These are phyloP conservation scores for Polypterus bichir DNA, from an alignment of 2,113 vertebrate genomes.

Conservation along the genomic window DNA sequence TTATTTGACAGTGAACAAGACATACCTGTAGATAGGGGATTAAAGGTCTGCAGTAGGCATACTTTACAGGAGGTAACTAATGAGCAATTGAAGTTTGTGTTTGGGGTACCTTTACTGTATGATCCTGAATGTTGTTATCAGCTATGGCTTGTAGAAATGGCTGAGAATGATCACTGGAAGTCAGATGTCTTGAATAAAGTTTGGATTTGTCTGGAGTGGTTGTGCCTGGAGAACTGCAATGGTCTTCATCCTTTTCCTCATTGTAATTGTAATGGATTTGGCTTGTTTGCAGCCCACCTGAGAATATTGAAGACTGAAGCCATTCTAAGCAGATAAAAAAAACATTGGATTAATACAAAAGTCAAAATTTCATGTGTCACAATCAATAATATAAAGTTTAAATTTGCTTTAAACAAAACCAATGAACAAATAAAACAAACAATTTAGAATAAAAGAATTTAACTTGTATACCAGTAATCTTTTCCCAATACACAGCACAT, in stretches of 20 bases:
- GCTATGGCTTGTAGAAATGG: conserved; percentile 92
- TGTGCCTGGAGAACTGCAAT: conserved; percentile 82
- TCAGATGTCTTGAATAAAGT: conserved; percentile 64
- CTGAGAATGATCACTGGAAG: conserved; percentile 81
- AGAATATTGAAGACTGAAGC: conserved; percentile 93
- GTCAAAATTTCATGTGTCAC: too few species aligned
- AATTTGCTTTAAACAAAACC: too few species aligned
- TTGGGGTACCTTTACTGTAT: conserved; percentile 77
- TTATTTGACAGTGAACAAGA: too few species aligned
- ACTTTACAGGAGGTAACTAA: too few species aligned
- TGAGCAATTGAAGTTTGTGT: too few species aligned
- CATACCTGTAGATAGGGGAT: too few species aligned
- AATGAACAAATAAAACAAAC: too few species aligned
- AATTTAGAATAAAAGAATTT: too few species aligned
- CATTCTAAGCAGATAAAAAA: conserved; percentile 54
- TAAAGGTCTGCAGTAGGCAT: too few species aligned
- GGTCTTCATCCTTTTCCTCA: conserved; percentile 97
- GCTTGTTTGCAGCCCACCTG: conserved; percentile 91
- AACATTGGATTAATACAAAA: neutral
- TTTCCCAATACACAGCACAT: too few species aligned
- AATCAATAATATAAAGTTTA: too few species aligned
- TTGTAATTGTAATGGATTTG: conserved; percentile 98
- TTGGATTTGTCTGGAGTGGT: conserved; percentile 78
- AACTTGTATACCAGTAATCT: too few species aligned
- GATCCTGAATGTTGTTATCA: conserved; percentile 90